Conservation (phyloP, 2,888 invertebrate genomes). For the Griposia aprilina region DNA sequence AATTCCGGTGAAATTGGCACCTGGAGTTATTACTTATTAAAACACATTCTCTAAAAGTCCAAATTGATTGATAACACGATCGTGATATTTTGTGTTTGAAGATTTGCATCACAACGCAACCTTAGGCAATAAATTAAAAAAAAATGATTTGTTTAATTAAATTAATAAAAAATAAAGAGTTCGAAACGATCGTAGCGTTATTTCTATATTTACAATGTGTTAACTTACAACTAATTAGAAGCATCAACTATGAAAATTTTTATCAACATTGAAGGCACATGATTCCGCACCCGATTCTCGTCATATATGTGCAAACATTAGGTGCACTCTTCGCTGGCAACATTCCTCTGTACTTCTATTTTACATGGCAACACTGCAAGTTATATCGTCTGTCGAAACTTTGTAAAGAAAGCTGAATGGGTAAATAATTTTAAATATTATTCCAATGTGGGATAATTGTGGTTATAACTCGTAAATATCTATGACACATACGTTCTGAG, state of each 20-base stretch:
- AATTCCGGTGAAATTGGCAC: constrained; percentile 48
- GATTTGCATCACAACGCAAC: constrained; percentile 72
- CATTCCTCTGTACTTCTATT: constrained; percentile 73
- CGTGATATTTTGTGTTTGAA: constrained; percentile 62
- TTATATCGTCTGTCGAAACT: constrained; percentile 66
- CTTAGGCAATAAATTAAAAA: constrained; percentile 86
- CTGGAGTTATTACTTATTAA: constrained; percentile 21
- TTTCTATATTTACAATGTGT: constrained; percentile 88
- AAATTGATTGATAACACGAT: constrained; percentile 30
- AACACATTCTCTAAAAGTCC: constrained; percentile 25
- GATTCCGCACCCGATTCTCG: constrained; percentile 89
- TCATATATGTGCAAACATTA: constrained; percentile 80
- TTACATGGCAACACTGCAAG: constrained; percentile 71
- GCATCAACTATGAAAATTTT: constrained; percentile 89
- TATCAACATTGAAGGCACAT: constrained; percentile 91
- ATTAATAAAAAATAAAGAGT: constrained; percentile 88
- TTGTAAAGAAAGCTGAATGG: constrained; percentile 60
- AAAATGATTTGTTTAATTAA: constrained; percentile 81
- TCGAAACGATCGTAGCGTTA: constrained; percentile 84
- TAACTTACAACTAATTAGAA: constrained; percentile 88
- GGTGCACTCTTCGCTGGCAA: constrained; percentile 82
- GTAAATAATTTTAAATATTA: constrained; percentile 57
- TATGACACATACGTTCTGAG: constrained; percentile 33
- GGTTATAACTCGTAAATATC: constrained; percentile 33
- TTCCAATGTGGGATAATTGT: constrained; percentile 59